phyloP scores from a whole-genome alignment of 2,888 invertebrate species.

The Aphidoletes aphidimyza region DNA sequence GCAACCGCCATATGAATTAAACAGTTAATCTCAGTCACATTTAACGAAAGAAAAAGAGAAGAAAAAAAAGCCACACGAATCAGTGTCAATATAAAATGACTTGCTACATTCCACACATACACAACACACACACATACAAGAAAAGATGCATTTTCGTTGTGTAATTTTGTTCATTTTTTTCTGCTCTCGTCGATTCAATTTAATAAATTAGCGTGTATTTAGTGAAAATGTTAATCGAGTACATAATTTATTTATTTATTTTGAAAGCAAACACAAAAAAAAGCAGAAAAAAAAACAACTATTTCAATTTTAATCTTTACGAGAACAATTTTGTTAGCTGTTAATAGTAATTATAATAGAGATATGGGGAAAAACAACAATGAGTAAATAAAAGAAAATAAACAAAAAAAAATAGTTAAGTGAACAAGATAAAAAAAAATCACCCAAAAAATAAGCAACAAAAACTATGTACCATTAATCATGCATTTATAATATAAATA shows the following conservation, averaged over 20 bases:
- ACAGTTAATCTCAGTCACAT: conserved; percentile 21
- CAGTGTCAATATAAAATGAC: conserved; percentile 4
- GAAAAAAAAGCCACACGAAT: background rate
- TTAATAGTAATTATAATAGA: conserved; percentile 51
- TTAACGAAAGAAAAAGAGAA: background rate
- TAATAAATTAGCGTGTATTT: conserved; percentile 30
- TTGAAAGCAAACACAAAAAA: background rate
- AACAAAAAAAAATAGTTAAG: background rate
- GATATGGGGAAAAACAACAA: conserved; percentile 29
- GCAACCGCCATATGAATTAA: conserved; percentile 23
- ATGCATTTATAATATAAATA: conserved; percentile 49
- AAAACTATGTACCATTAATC: conserved; percentile 42
- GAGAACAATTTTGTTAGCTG: conserved; percentile 48
- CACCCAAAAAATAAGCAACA: conserved; percentile 32
- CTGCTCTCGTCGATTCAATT: background rate
- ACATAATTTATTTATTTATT: conserved; percentile 52
- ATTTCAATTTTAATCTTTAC: conserved; percentile 49
- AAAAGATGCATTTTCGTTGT: conserved; percentile 47
- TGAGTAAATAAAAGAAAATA: conserved; percentile 4
- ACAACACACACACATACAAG: no score
- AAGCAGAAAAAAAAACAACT: background rate
- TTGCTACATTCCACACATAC: background rate
- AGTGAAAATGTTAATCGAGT: conserved; percentile 38
- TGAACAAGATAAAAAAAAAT: background rate
- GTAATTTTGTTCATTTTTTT: conserved; percentile 26